Evolutionary conservation across 2,797 vertebrate genomes (phyloP).

Genomic region (Amblyraja radiata): DNA sequence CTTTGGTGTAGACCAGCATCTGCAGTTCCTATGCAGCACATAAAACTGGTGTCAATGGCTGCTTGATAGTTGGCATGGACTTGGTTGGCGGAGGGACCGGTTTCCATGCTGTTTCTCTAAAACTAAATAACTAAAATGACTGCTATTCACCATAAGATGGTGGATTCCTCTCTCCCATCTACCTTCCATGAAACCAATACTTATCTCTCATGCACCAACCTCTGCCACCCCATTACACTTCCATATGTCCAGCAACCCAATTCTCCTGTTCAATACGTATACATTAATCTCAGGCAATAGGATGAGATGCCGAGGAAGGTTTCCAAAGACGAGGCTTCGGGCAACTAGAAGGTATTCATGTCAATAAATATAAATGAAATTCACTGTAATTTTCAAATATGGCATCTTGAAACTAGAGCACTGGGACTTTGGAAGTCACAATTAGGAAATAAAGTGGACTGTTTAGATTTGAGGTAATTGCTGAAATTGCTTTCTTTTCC

Average conservation of each 20-base stretch:
- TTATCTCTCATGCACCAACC: not conserved
- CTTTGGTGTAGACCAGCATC: too few relatives aligned
- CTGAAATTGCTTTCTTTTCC: conserved; percentile 32
- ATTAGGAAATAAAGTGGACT: conserved; percentile 17
- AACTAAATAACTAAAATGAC: too few relatives aligned
- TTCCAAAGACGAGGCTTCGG: not conserved
- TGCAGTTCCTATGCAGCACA: too few relatives aligned
- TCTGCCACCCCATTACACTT: too few relatives aligned
- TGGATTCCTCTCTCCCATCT: too few relatives aligned
- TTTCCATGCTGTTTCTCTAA: too few relatives aligned
- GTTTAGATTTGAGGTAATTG: conserved; percentile 11
- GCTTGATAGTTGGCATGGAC: too few relatives aligned
- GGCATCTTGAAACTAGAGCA: conserved; percentile 45
- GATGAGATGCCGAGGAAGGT: not conserved
- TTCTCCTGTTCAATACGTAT: not conserved
- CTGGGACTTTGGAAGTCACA: not conserved
- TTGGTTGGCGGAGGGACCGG: too few relatives aligned
- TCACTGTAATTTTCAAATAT: conserved; percentile 41
- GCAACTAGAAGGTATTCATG: not conserved
- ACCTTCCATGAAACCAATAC: not conserved
- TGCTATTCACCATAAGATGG: not conserved
- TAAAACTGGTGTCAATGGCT: too few relatives aligned
- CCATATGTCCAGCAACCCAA: not conserved
- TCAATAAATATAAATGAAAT: not conserved
- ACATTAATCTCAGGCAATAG: not conserved